Percentiles rank a stretch among this genome's conserved stretches.
Evolutionary conservation across 2,888 invertebrate genomes (phyloP).

Genomic region (Tridacna gigas): DNA sequence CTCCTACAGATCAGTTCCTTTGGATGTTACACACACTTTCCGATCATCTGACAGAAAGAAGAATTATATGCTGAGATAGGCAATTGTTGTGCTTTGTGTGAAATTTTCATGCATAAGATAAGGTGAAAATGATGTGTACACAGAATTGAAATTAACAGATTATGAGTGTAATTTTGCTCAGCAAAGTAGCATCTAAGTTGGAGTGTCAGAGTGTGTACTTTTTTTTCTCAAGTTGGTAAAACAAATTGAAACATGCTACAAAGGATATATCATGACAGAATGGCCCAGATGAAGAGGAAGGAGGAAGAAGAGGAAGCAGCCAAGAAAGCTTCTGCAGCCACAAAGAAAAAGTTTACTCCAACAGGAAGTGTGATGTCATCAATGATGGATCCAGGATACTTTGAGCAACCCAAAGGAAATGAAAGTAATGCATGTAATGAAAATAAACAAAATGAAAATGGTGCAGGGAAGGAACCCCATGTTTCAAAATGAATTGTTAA

Average conservation of each 20-base stretch:
- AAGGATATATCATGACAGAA: conserved; percentile 22
- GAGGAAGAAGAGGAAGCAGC: conserved; percentile 14
- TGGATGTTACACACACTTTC: too few relatives aligned
- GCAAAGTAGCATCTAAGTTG: too few relatives aligned
- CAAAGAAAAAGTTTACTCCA: conserved; percentile 3
- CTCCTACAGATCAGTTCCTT: too few relatives aligned
- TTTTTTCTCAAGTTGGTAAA: neutral
- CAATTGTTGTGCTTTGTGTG: too few relatives aligned
- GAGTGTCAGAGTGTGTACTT: too few relatives aligned
- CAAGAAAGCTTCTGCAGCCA: neutral
- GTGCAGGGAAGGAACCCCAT: neutral
- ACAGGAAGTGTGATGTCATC: conserved; percentile 5
- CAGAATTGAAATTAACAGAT: too few relatives aligned
- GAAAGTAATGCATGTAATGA: neutral
- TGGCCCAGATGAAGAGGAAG: conserved; percentile 8
- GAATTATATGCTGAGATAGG: too few relatives aligned
- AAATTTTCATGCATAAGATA: too few relatives aligned
- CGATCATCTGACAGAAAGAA: too few relatives aligned
- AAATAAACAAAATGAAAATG: conserved; percentile 3
- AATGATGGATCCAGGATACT: conserved; percentile 23
- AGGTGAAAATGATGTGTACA: too few relatives aligned
- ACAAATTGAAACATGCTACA: neutral
- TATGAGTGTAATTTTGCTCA: too few relatives aligned
- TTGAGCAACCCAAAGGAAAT: conserved; percentile 3
- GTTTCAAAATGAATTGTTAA: too few relatives aligned